phyloP scores from a whole-genome alignment of 2,888 invertebrate genomes.

The Osmoderma eremita region DNA sequence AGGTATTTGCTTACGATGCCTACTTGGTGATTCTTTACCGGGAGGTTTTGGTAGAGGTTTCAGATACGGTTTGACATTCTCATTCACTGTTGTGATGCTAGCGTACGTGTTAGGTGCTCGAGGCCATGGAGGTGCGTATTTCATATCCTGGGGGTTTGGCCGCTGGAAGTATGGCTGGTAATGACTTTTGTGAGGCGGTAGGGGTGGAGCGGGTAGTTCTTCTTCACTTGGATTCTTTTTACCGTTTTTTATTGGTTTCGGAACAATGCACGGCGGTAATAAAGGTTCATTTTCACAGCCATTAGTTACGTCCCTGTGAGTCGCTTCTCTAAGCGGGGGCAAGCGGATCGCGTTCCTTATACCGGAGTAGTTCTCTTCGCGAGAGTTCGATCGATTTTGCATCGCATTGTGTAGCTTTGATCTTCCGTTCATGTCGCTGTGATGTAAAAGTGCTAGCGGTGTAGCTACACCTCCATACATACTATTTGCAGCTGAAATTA shows the following conservation, averaged over 20 bases:
- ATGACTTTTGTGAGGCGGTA: conserved; percentile 67
- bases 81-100: conserved; percentile 51
- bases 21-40: conserved; percentile 62
- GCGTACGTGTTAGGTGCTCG: conserved; percentile 65
- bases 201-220: conserved; percentile 69
- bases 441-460: conserved; percentile 74
- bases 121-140: conserved; percentile 73
- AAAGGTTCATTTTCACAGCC: conserved; percentile 72
- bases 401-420: conserved; percentile 64
- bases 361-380: conserved; percentile 58
- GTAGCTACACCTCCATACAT: conserved; percentile 78
- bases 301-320: conserved; percentile 62
- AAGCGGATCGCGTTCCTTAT: conserved; percentile 64
- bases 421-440: conserved; percentile 64
- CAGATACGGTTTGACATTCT: conserved; percentile 65
- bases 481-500: conserved; percentile 62
- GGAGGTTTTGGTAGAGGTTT: conserved; percentile 71
- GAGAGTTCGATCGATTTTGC: conserved; percentile 58
- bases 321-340: conserved; percentile 68
- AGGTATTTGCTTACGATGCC: conserved; percentile 53
- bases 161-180: conserved; percentile 49
- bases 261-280: conserved; percentile 54
- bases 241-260: conserved; percentile 57
- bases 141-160: conserved; percentile 56
- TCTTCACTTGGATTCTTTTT: conserved; percentile 64